Evolutionary conservation across 2,113 vertebrate genomes (phyloP).

Genomic region (Tylochromis polylepis): DNA sequence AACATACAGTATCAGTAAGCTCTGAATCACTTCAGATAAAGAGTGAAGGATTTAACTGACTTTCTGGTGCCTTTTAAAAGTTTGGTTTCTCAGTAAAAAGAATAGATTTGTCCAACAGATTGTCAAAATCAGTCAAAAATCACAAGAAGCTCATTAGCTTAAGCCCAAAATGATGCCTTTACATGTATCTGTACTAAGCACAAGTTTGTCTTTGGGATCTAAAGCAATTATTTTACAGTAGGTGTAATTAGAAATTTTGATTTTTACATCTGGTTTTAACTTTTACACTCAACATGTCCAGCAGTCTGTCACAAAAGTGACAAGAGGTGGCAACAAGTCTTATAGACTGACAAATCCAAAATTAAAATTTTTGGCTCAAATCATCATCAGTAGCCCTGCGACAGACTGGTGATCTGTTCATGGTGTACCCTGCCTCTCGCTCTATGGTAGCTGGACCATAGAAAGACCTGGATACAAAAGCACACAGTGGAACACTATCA

Average conservation of each 20-base stretch:
- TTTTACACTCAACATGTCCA: not conserved
- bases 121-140: not conserved
- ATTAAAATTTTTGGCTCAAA: not conserved
- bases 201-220: not conserved
- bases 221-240: not conserved
- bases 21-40: not conserved
- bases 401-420: not conserved
- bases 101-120: not conserved
- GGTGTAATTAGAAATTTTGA: not conserved
- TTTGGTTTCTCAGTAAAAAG: not conserved
- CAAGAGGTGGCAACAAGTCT: not conserved
- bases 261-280: not conserved
- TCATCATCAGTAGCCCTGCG: not conserved
- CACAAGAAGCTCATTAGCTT: not conserved
- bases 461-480: not conserved
- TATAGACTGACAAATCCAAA: not conserved
- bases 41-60: not conserved
- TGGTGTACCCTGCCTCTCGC: not conserved
- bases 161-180: not conserved
- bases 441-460: not conserved
- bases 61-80: slow-evolving; percentile 13
- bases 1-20: not conserved
- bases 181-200: not conserved
- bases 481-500: not conserved
- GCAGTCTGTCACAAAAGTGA: not conserved